Percentiles rank a stretch among this genome's conserved stretches.
These are phyloP conservation scores for Lagopus muta DNA, from an alignment of 2,113 vertebrate species.

Conservation along the genomic window DNA sequence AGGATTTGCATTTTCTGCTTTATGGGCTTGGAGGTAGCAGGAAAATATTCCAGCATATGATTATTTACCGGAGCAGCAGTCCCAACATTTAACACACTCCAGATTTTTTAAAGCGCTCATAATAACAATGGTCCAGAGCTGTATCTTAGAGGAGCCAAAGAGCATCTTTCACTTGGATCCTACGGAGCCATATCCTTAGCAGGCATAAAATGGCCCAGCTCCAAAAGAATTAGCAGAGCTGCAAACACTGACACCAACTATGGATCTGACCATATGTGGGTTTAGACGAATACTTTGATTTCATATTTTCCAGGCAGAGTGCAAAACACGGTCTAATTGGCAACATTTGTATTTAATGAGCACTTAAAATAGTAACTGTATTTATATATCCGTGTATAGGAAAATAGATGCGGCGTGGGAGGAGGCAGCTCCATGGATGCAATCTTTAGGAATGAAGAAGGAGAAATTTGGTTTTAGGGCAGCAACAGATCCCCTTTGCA, in stretches of 20 bases:
- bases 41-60: background rate
- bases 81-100: background rate
- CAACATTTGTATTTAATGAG: background rate
- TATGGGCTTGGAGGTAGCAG: background rate
- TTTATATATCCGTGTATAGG: background rate
- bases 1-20: background rate
- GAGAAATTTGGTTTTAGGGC: background rate
- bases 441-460: background rate
- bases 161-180: background rate
- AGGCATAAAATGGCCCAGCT: background rate
- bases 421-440: background rate
- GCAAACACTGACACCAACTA: background rate
- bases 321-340: background rate
- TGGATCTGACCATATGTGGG: conserved; percentile 29
- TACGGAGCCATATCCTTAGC: background rate
- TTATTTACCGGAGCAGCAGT: background rate
- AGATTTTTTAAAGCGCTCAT: background rate
- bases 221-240: background rate
- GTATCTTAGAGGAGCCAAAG: background rate
- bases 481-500: background rate
- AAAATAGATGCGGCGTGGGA: background rate
- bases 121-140: background rate
- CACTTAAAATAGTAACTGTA: background rate
- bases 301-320: background rate
- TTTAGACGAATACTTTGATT: background rate